Base-by-base conservation (phyloP, 2,797 vertebrate species). In the Nyctalus aviator region DNA sequence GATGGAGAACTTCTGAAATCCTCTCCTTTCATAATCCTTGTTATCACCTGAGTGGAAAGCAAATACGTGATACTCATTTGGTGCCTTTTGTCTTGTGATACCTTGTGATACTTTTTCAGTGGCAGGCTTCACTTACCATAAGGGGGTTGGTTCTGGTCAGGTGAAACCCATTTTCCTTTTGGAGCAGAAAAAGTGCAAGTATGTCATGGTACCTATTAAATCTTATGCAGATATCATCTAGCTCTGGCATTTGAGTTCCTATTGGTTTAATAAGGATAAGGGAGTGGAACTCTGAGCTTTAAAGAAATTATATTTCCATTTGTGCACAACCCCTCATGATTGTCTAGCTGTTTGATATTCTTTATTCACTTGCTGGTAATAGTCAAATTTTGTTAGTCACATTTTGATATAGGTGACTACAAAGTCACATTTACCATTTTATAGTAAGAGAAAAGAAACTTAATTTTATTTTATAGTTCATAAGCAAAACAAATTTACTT, bases 381-480 rank as follows among this genome's bases (percentile, higher is more conserved):
- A 50, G 41, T 76, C 9, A 79, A 8, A 75, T 64, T 94, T 94
- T 90, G 20, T 85, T 76, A 55, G 59, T 86, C 20, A 25, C 6
- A 18, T 95, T 90, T 96, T 95, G 69, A 55, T 9, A 53, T 18
- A 71, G 77, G 30, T 8, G 30, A 79, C 23, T 3, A 5, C 5
- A 76, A 68, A 27, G 32, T 84, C 79, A 82, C 23, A 44, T 73
- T 55, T 87, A 92, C 64, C 25, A 4, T 37, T 87, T 12, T 73
- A 91, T 8, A 90, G 85, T 30, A 91, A 62, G 50, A 50, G 71
- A 84, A 90, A 86, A 55, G 13, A 32, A n/a, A 4, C 46, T 30
- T 78, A 0, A 21, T 88, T 95, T 84, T 85, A 53, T 96, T 94
- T 89, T 71, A 69, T 89, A 73, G 91, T 81, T 82, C 37, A 78